Evolutionary conservation across 2,888 invertebrate genomes (phyloP), one percentile per base, ranked within the genome.

Genomic region (Nomada ruficornis): DNA sequence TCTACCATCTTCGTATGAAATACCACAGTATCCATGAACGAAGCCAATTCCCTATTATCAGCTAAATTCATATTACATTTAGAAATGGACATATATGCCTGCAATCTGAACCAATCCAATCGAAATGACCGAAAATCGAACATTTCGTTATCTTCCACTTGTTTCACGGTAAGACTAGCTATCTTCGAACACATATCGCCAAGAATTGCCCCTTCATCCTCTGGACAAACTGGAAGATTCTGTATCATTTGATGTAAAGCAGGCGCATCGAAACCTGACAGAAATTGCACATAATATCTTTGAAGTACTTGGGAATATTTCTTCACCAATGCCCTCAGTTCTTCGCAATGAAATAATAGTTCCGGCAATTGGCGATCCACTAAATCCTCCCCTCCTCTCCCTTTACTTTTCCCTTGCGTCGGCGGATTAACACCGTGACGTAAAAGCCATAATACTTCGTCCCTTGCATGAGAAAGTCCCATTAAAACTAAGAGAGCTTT

Each of bases 1-100:
- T 99, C 99, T 1, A 99, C 98, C 96, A 99, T 98, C 94, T 98
- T 98, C 0, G 99, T 98, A 92, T 99, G 99, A 92, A 99, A 99
- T 52, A 98, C 96, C 93, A 99, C 97, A 59, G 98, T 98, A 94
- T 99, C 99, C 94, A 99, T 96, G 85, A 98, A 96, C 65, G 97
- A 97, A 7, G 98, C 98, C 80, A 99, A 94, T 88, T 98, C 98
- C 87, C 96, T 95, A 90, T 98, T 97, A 89, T 98, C 98, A 13
- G 96, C 95, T 64, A 99, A 95, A 93, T 96, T 95, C 94, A 97
- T 94, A 87, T 96, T 95, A 36, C 98, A 96, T 93, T 98, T 98
- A 18, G 96, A 95, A 60, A 98, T 96, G 78, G 98, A 98, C 91
- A 98, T 97, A 92, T 97, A 98, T 0, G 99, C 98, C 95, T 99